Conservation (phyloP, 2,888 invertebrate species). For the Myopa tessellatipennis region DNA sequence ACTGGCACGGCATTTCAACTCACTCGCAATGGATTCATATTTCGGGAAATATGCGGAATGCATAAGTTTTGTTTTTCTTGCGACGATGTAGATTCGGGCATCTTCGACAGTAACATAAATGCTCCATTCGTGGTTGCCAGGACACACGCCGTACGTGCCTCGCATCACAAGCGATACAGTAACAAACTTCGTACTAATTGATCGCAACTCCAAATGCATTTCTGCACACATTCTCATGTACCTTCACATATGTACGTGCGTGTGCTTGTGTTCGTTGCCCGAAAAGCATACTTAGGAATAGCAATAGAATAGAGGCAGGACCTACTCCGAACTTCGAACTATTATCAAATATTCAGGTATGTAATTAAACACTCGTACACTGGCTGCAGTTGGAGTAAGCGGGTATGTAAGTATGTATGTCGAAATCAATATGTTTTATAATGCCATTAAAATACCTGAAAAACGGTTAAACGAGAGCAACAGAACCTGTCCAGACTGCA, state of each 20-base stretch:
- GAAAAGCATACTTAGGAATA: not conserved
- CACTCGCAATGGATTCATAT: conserved; percentile 58
- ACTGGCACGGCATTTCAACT: not conserved
- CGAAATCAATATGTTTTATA: too few species aligned
- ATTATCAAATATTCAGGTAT: too few species aligned
- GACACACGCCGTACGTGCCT: conserved; percentile 67
- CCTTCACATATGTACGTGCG: too few species aligned
- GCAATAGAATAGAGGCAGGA: too few species aligned
- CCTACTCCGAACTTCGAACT: too few species aligned
- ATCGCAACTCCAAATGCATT: conserved; percentile 48
- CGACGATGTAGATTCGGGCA: not conserved
- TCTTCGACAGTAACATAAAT: not conserved
- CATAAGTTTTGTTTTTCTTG: not conserved
- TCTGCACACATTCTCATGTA: too few species aligned
- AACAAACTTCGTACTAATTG: conserved; percentile 65
- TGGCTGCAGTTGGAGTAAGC: too few species aligned
- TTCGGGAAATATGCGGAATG: conserved; percentile 38
- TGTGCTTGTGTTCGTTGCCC: not conserved
- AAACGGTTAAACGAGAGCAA: not conserved
- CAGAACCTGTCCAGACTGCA: conserved; percentile 50
- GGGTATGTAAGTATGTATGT: too few species aligned
- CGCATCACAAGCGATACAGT: conserved; percentile 61
- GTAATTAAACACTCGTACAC: too few species aligned
- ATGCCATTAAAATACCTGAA: too few species aligned
- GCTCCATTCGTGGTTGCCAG: conserved; percentile 50